A percentile compares a stretch with the other conserved stretches of the same genome.
Conservation (phyloP, 2,888 invertebrate species). For the Drosophila histrio region DNA sequence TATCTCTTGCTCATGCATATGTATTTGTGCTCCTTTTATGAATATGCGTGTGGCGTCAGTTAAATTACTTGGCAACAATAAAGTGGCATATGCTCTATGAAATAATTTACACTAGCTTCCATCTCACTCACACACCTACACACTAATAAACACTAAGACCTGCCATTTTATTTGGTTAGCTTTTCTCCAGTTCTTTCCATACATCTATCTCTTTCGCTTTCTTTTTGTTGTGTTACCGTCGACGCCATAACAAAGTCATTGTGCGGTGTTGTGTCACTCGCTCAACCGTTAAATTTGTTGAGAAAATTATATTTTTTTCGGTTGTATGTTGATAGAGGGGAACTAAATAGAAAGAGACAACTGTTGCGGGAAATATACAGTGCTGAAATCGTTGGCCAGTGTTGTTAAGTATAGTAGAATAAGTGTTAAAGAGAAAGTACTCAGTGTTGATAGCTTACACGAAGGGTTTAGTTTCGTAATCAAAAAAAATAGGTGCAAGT, state of each 20-base stretch:
- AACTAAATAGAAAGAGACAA: neutral
- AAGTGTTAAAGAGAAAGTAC: neutral
- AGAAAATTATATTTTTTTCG: slow-evolving; percentile 61
- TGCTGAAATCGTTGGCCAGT: neutral
- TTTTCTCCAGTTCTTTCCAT: neutral
- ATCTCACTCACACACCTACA: slow-evolving; percentile 13
- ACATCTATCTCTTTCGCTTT: neutral
- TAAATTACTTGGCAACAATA: slow-evolving; percentile 81
- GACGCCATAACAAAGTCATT: slow-evolving; percentile 41
- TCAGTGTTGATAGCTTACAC: neutral
- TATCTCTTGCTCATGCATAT: neutral
- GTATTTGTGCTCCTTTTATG: slow-evolving; percentile 8
- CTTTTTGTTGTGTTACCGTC: slow-evolving; percentile 6
- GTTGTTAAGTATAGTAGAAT: neutral
- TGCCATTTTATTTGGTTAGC: slow-evolving; percentile 36
- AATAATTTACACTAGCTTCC: slow-evolving; percentile 57
- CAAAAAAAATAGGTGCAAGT: too few relatives aligned
- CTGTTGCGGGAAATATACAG: neutral
- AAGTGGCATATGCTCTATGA: slow-evolving; percentile 70
- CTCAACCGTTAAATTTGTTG: slow-evolving; percentile 63
- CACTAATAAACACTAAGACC: slow-evolving; percentile 20
- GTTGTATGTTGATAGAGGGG: neutral
- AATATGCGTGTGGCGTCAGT: slow-evolving; percentile 56
- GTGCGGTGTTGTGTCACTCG: slow-evolving; percentile 50
- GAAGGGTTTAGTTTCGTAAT: too few relatives aligned